These are phyloP conservation scores for Podarcis siculus DNA, from an alignment of 2,797 vertebrate genomes.

Conservation along the genomic window DNA sequence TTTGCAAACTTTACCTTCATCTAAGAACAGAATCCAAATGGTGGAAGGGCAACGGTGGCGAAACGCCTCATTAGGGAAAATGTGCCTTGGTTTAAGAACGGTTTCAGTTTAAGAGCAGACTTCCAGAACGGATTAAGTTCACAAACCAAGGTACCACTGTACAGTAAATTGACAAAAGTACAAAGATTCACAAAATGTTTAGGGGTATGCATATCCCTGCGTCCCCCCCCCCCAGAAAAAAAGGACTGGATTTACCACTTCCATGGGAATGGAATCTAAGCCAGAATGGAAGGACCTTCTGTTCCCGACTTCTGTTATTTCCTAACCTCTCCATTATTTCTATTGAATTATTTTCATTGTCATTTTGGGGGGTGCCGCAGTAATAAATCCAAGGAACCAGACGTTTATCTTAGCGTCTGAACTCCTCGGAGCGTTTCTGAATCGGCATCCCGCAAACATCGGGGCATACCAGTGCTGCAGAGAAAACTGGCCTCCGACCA, in stretches of 20 bases:
- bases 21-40: too few relatives aligned
- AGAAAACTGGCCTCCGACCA: slow-evolving; percentile 3
- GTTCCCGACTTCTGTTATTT: background rate
- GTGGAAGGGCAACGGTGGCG: too few relatives aligned
- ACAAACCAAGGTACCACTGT: too few relatives aligned
- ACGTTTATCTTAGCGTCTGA: slow-evolving; percentile 38
- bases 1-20: too few relatives aligned
- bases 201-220: too few relatives aligned
- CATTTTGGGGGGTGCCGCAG: slow-evolving; percentile 2
- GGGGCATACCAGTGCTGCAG: background rate
- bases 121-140: too few relatives aligned
- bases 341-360: slow-evolving; percentile 34
- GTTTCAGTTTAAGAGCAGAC: too few relatives aligned
- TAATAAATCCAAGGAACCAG: slow-evolving; percentile 22
- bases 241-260: background rate
- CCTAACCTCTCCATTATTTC: background rate
- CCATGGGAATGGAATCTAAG: background rate
- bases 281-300: slow-evolving; percentile 10
- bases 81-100: too few relatives aligned
- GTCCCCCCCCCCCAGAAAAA: too few relatives aligned
- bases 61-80: too few relatives aligned
- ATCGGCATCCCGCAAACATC: slow-evolving; percentile 18
- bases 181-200: too few relatives aligned
- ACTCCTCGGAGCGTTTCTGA: background rate
- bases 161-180: too few relatives aligned